Evolutionary conservation across 2,113 vertebrate genomes (phyloP).

Genomic region (Hipposideros armiger): DNA sequence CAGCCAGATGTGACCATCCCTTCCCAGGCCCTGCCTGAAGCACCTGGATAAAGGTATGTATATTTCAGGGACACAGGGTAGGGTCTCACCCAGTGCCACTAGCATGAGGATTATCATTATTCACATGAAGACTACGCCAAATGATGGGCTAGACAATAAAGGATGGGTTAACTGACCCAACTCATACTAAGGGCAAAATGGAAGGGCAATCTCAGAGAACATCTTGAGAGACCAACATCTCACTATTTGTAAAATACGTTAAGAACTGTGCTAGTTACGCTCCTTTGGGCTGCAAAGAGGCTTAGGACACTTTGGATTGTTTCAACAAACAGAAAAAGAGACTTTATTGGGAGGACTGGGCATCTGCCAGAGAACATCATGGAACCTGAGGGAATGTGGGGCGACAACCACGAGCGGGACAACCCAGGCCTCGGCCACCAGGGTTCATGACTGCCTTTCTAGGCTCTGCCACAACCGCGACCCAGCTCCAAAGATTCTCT

Average conservation of each 20-base stretch:
- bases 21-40: background rate
- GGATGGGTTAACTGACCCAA: background rate
- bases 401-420: fast-evolving
- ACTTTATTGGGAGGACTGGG: background rate
- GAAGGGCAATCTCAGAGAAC: background rate
- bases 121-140: background rate
- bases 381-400: background rate
- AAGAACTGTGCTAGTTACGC: background rate
- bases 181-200: background rate
- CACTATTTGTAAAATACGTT: background rate
- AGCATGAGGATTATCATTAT: background rate
- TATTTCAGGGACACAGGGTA: background rate
- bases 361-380: too few species aligned
- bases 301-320: background rate
- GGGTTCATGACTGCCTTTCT: background rate
- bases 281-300: background rate
- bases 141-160: background rate
- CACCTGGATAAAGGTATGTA: background rate
- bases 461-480: fast-evolving
- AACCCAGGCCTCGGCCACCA: fast-evolving
- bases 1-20: background rate
- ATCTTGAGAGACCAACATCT: background rate
- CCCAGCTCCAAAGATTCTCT: background rate
- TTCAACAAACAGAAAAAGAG: background rate
- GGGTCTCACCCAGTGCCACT: background rate